These are phyloP conservation scores for Typhlichthys subterraneus DNA, from an alignment of 2,797 vertebrate species.

Conservation along the genomic window DNA sequence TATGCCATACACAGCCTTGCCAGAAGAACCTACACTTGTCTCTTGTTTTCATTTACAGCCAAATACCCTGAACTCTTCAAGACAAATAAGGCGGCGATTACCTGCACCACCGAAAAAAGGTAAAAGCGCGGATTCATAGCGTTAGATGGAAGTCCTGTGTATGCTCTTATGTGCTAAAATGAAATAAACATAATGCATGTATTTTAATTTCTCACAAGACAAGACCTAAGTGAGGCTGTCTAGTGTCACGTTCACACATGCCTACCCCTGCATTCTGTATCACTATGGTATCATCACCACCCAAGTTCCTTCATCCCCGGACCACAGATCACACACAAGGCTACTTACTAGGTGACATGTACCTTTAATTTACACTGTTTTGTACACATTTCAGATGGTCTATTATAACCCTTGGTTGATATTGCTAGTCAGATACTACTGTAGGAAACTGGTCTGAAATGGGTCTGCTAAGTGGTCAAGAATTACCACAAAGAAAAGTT, in stretches of 20 bases:
- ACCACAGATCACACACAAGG: slow-evolving; percentile 28
- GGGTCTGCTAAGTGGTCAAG: no score
- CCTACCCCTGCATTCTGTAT: slow-evolving; percentile 7
- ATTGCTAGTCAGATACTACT: no score
- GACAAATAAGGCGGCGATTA: slow-evolving; percentile 69
- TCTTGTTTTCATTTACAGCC: slow-evolving; percentile 48
- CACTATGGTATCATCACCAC: slow-evolving; percentile 6
- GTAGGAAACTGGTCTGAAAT: no score
- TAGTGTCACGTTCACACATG: not conserved
- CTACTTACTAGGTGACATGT: slow-evolving; percentile 13
- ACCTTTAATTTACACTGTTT: slow-evolving; percentile 42
- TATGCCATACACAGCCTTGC: not conserved
- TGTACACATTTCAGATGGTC: no score
- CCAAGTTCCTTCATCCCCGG: slow-evolving; percentile 51
- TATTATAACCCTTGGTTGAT: no score
- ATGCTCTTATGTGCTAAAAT: not conserved
- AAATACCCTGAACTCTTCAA: slow-evolving; percentile 68
- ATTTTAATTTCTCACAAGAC: slow-evolving; percentile 31
- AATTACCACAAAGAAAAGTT: no score
- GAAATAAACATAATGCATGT: not conserved
- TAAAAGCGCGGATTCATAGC: slow-evolving; percentile 15
- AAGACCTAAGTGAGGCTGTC: slow-evolving; percentile 34
- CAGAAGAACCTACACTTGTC: not conserved
- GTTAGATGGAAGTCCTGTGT: not conserved
- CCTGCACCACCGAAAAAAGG: slow-evolving; percentile 74